Base-by-base conservation (phyloP, 2,113 vertebrate species). In the Pseudopodoces humilis region DNA sequence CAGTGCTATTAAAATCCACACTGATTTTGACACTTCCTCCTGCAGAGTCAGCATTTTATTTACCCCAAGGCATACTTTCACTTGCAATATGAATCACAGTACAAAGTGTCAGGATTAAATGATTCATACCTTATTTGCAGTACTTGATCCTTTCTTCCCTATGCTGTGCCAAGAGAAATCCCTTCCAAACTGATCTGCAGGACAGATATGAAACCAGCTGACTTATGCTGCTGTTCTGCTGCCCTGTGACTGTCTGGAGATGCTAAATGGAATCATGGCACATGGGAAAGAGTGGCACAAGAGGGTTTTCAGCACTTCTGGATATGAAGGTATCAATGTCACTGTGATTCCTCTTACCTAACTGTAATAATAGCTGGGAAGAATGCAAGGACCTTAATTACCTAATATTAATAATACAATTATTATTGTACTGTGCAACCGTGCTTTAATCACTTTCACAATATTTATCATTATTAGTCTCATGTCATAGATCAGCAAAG, bases 391-490 rank as follows among this genome's bases (percentile, higher is more conserved):
- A 65, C 33, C 13, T 58, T 63, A 77, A 94, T 92, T 93, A 70
- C 46, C 50, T n/a, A 22, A 37, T 85, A 76, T 69, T 83, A 93
- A 65, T n/a, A 37, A 80, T 16, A 77, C 23, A 67, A 88, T n/a
- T n/a, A n/a, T n/a, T n/a, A n/a, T n/a, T n/a, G n/a, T n/a, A n/a
- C 59, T 65, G 0, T 59, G 78, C 59, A 59, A 21, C 63, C 1
- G 7, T 33, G 71, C 76, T 95, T 88, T 80, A 88, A 94, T 85
- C 88, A 74, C 60, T 83, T 80, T 55, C 88, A 70, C 50, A 88
- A 18, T 93, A 88, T 97, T 95, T 94, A 63, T 93, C 86, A 92
- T 86, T 30, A 5, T 94, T 86, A 95, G 72, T 72, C 63, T 81
- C 59, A 4, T 81, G 63, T 31, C 70, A 69, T 31, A 94, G 87